A percentile compares a stretch with the other conserved stretches of the same genome.
Conservation (phyloP, 2,113 vertebrate genomes). For the Oreochromis spilurus region DNA sequence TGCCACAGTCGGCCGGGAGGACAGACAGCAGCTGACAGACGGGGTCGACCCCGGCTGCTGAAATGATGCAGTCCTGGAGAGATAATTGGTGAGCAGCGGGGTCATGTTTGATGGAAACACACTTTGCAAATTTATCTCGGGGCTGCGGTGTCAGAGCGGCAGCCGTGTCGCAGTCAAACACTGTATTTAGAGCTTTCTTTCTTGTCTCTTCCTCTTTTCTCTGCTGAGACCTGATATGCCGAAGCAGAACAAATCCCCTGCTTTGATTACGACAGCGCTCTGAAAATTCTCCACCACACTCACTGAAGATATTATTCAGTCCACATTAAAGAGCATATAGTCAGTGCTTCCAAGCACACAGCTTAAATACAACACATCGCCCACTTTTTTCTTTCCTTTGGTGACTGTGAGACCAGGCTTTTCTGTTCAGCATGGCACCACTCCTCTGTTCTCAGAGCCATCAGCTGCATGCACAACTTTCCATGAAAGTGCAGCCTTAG, state of each 20-base stretch:
- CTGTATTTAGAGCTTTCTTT: conserved; percentile 31
- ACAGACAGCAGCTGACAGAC: conserved; percentile 46
- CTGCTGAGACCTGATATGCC: background rate
- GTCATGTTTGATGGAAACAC: conserved; percentile 66
- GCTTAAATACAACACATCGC: background rate
- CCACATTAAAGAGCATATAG: background rate
- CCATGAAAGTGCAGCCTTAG: background rate
- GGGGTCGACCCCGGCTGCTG: conserved; percentile 27
- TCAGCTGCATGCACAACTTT: background rate
- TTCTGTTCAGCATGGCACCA: background rate
- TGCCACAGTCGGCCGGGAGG: conserved; percentile 14
- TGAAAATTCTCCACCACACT: background rate
- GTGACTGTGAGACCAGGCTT: background rate
- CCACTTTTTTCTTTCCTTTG: background rate
- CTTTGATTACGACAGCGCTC: conserved; percentile 26
- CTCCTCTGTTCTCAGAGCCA: background rate
- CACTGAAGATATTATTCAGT: background rate
- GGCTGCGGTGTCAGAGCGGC: conserved; percentile 28
- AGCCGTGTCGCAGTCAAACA: conserved; percentile 40
- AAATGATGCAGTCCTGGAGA: conserved; percentile 34
- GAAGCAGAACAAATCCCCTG: conserved; percentile 22
- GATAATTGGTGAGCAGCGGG: conserved; percentile 63
- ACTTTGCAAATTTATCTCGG: conserved; percentile 57
- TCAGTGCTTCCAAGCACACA: background rate
- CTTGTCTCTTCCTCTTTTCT: background rate